Evolutionary conservation across 2,797 vertebrate species (phyloP).

Genomic region (Lycodopsis pacificus): DNA sequence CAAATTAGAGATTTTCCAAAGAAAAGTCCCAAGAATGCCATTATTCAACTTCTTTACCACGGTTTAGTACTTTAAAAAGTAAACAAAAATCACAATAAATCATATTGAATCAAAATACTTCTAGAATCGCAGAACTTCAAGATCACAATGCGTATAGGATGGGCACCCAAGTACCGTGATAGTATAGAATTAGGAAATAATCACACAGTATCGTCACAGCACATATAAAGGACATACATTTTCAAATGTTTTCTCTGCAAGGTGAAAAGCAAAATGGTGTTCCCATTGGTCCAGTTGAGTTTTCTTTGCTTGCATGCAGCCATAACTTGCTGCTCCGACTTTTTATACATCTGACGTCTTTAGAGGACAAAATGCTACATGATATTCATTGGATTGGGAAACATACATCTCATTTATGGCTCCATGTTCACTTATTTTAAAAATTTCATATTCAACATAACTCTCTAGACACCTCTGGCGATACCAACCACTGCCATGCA

Average conservation of each 20-base stretch:
- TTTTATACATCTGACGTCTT: constrained; percentile 16
- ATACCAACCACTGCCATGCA: constrained; percentile 32
- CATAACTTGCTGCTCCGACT: constrained; percentile 11
- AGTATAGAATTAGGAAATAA: not conserved
- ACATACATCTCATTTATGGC: constrained; percentile 36
- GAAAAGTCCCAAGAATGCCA: no score
- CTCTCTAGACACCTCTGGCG: constrained; percentile 33
- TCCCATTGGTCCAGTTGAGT: not conserved
- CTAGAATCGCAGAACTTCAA: not conserved
- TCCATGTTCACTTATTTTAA: constrained; percentile 15
- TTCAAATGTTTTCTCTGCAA: not conserved
- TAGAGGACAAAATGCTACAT: constrained; percentile 16
- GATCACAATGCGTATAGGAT: not conserved
- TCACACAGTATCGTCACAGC: no score
- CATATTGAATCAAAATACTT: not conserved
- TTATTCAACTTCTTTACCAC: no score
- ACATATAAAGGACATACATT: no score
- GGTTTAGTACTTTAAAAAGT: no score
- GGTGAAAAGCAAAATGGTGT: not conserved
- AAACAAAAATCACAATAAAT: no score
- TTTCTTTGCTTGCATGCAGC: not conserved
- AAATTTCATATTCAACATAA: constrained; percentile 22
- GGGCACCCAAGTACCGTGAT: not conserved
- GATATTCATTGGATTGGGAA: constrained; percentile 44
- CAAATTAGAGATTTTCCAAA: no score